phyloP scores from a whole-genome alignment of 2,888 invertebrate genomes.

The Sphaerophoria rueppellii region DNA sequence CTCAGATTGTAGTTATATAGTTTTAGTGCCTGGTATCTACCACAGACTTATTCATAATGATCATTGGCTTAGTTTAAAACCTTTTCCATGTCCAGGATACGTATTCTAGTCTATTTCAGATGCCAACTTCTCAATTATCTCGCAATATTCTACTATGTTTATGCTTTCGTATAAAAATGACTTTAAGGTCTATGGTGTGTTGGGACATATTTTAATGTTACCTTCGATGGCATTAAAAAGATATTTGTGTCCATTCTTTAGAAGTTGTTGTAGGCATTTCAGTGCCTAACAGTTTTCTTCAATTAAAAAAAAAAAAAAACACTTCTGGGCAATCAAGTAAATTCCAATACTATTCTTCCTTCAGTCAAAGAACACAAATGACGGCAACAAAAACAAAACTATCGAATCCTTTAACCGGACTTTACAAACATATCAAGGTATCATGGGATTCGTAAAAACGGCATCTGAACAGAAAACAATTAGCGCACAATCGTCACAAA shows the following conservation, averaged over 20 bases:
- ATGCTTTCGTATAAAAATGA: too few species aligned
- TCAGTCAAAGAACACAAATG: constrained; percentile 35
- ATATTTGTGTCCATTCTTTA: neutral
- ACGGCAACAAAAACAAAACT: constrained; percentile 48
- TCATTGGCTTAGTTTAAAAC: too few species aligned
- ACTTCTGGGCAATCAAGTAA: constrained; percentile 46
- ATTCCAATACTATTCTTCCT: constrained; percentile 45
- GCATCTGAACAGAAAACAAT: constrained; percentile 69
- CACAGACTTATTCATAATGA: too few species aligned
- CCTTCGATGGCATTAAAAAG: neutral
- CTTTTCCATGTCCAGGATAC: too few species aligned
- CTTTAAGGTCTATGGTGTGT: too few species aligned
- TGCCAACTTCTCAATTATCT: too few species aligned
- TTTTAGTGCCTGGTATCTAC: too few species aligned
- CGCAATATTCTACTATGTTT: too few species aligned
- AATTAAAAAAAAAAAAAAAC: constrained; percentile 29
- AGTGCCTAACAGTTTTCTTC: neutral
- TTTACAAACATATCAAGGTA: constrained; percentile 18
- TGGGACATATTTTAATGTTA: neutral
- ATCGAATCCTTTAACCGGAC: constrained; percentile 27
- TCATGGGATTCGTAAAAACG: constrained; percentile 7
- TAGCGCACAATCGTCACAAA: constrained; percentile 72
- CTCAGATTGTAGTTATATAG: too few species aligned
- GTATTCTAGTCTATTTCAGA: too few species aligned
- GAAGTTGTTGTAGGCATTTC: neutral